phyloP scores from a whole-genome alignment of 2,797 vertebrate species.

The Enoplosus armatus region DNA sequence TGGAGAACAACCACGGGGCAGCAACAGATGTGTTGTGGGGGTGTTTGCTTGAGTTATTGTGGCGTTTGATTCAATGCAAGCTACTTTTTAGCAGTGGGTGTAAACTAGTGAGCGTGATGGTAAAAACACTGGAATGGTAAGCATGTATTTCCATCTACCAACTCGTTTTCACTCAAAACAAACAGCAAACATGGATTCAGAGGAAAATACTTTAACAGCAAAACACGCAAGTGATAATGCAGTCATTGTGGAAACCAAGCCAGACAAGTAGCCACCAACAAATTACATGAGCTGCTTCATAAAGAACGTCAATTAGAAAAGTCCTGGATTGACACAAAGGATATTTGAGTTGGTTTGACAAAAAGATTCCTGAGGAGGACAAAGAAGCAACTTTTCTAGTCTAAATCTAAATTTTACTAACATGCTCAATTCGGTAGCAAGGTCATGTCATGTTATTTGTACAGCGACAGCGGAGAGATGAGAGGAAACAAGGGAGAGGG shows the following conservation, averaged over 20 bases:
- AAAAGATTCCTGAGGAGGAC: conserved; percentile 3
- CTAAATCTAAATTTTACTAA: background rate
- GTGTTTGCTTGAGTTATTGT: conserved; percentile 67
- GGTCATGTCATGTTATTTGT: background rate
- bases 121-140: conserved; percentile 51
- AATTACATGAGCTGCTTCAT: conserved; percentile 20
- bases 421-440: background rate
- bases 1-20: conserved; percentile 53
- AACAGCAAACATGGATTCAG: conserved; percentile 18
- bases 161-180: conserved; percentile 29
- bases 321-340: background rate
- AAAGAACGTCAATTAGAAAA: conserved; percentile 12
- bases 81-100: conserved; percentile 55
- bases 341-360: conserved; percentile 1
- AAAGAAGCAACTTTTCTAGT: conserved; percentile 7
- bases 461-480: background rate
- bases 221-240: conserved; percentile 38
- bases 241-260: conserved; percentile 45
- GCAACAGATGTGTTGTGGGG: conserved; percentile 38
- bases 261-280: conserved; percentile 39
- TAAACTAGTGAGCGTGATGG: conserved; percentile 38
- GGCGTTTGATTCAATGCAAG: conserved; percentile 70
- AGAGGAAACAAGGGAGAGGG: background rate
- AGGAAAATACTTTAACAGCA: conserved; percentile 24
- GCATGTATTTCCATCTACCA: conserved; percentile 54